phyloP scores from a whole-genome alignment of 2,113 vertebrate species.

The Atlantisia rogersi region DNA sequence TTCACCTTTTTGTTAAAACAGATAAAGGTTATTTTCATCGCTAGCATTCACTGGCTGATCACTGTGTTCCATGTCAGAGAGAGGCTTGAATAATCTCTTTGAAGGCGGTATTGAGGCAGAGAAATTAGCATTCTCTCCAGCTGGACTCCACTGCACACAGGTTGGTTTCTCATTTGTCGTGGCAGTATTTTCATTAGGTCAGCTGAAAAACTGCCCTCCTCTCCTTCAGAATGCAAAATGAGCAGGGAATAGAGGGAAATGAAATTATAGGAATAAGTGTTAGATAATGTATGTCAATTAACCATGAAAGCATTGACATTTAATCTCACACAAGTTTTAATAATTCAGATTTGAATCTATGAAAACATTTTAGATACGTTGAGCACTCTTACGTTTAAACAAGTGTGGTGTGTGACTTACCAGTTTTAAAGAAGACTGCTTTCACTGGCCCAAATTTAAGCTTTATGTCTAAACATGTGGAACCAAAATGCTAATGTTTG shows the following conservation, averaged over 20 bases:
- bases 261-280: background rate
- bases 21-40: slow-evolving; percentile 77
- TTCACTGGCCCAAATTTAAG: background rate
- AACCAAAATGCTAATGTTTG: background rate
- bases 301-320: background rate
- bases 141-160: slow-evolving; percentile 54
- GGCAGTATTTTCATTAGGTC: slow-evolving; percentile 48
- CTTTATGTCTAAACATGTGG: background rate
- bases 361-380: background rate
- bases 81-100: slow-evolving; percentile 74
- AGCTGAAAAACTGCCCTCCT: slow-evolving; percentile 52
- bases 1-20: slow-evolving; percentile 65
- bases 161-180: slow-evolving; percentile 64
- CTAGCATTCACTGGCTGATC: slow-evolving; percentile 71
- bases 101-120: slow-evolving; percentile 67
- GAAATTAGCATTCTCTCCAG: slow-evolving; percentile 73
- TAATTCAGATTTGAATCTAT: background rate
- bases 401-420: background rate
- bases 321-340: background rate
- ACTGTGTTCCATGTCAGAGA: slow-evolving; percentile 72
- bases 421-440: background rate
- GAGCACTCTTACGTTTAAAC: background rate
- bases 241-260: background rate
- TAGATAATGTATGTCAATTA: background rate
- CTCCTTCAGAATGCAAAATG: slow-evolving; percentile 48